Evolutionary conservation across 2,113 vertebrate genomes (phyloP).

Genomic region (Gavialis gangeticus): DNA sequence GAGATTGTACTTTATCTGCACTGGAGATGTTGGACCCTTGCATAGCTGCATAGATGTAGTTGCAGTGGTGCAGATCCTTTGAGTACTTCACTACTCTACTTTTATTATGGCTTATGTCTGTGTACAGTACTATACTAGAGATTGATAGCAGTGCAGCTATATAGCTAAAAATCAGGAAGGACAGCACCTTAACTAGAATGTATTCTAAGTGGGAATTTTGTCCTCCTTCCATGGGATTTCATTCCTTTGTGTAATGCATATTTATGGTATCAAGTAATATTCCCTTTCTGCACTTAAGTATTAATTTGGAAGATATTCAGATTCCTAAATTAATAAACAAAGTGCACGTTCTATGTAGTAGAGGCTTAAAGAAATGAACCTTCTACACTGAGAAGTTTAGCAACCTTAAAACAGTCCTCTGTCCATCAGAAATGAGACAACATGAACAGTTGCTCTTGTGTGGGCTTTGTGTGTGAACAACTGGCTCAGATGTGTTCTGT

Average conservation of each 20-base stretch:
- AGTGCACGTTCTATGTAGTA: not conserved
- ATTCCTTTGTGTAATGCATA: not conserved
- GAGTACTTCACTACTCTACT: not conserved
- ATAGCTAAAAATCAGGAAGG: not conserved
- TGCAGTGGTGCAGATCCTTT: not conserved
- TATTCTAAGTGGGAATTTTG: not conserved
- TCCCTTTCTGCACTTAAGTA: slow-evolving; percentile 15
- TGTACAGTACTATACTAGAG: not conserved
- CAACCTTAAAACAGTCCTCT: not conserved
- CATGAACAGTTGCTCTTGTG: not conserved
- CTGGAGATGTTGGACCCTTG: not conserved
- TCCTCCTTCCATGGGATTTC: not conserved
- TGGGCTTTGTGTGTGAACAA: not conserved
- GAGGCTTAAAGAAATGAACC: not conserved
- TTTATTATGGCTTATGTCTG: not conserved
- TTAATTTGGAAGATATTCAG: slow-evolving; percentile 6
- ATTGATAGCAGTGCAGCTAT: not conserved
- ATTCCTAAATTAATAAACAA: not conserved
- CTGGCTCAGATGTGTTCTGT: not conserved
- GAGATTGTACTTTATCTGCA: not conserved
- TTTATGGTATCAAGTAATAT: slow-evolving; percentile 13
- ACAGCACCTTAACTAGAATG: not conserved
- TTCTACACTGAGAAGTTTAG: not conserved
- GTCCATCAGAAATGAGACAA: not conserved
- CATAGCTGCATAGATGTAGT: not conserved